phyloP scores from a whole-genome alignment of 2,888 invertebrate species.

The Microplitis deprimator region DNA sequence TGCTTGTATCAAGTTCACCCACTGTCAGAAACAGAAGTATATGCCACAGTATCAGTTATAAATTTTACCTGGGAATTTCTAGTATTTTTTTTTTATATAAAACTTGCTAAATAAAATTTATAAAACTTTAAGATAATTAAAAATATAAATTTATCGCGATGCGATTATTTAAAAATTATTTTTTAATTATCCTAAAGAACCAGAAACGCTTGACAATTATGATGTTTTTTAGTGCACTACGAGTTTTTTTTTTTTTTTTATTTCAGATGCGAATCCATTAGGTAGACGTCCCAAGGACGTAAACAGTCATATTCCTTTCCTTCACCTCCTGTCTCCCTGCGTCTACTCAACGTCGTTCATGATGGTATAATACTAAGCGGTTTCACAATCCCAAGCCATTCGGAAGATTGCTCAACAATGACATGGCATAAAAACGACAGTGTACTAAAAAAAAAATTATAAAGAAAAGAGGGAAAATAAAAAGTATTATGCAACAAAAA shows the following conservation, averaged over 20 bases:
- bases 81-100: not conserved
- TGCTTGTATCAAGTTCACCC: conserved; percentile 24
- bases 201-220: not conserved
- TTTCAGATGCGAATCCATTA: conserved; percentile 41
- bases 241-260: not conserved
- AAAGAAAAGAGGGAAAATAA: conserved; percentile 9
- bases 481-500: conserved; percentile 20
- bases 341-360: not conserved
- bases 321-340: not conserved
- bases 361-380: conserved; percentile 42
- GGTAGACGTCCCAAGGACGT: conserved; percentile 13
- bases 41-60: not conserved
- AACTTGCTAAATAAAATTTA: not conserved
- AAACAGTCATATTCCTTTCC: conserved; percentile 29
- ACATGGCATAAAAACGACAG: conserved; percentile 48
- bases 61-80: not conserved
- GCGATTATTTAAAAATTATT: not conserved
- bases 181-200: not conserved
- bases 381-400: conserved; percentile 53
- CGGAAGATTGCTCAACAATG: conserved; percentile 52
- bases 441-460: conserved; percentile 18
- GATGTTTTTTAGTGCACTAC: not conserved
- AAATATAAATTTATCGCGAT: not conserved
- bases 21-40: conserved; percentile 20
- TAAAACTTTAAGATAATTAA: not conserved